Base-by-base conservation (phyloP, 1,140 invertebrate genomes). In the Philopotamus ludificatus region DNA sequence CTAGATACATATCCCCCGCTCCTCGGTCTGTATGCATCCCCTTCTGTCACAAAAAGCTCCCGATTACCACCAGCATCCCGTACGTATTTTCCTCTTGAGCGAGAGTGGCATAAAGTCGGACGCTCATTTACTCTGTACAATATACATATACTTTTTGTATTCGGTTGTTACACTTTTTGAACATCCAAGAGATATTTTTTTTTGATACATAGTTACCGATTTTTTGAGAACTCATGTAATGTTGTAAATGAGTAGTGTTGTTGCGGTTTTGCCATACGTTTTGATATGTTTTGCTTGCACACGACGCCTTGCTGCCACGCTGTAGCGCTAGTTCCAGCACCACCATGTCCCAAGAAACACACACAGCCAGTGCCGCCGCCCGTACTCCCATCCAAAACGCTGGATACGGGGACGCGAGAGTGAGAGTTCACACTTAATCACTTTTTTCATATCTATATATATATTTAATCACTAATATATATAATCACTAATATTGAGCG, bases 221-320 rank as follows among this genome's bases (percentile, higher is more conserved):
- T 77, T 57, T 78, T 76, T 75, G 76, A 79, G 76, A 76, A 75
- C 75, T 79, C 76, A 74, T 78, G 79, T 81, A 78, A 79, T 80
- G 77, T 76, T 80, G 79, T 81, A 78, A 74, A 79, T 79, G 77
- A 68, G 79, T 81, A 80, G 79, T 79, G 78, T 79, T 80, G 79
- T 65, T 64, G 47, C 63, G 77, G 76, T 80, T 80, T 78, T 66
- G 59, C 50, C 60, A 18, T 63, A 34, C 21, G 47, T 63, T 64
- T n/a, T 66, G 63, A 65, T 67, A 70, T 70, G 69, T 79, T 80
- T 79, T 79, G 79, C 79, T 81, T 81, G 79, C 79, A 81, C 79
- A 80, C 79, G 79, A 79, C 76, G 79, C 79, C 79, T 71, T 81
- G 79, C 74, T 76, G 79, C 79, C 79, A 81, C 79, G 78, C 79